Conservation (phyloP, 2,113 vertebrate species). For the Picathartes gymnocephalus region DNA sequence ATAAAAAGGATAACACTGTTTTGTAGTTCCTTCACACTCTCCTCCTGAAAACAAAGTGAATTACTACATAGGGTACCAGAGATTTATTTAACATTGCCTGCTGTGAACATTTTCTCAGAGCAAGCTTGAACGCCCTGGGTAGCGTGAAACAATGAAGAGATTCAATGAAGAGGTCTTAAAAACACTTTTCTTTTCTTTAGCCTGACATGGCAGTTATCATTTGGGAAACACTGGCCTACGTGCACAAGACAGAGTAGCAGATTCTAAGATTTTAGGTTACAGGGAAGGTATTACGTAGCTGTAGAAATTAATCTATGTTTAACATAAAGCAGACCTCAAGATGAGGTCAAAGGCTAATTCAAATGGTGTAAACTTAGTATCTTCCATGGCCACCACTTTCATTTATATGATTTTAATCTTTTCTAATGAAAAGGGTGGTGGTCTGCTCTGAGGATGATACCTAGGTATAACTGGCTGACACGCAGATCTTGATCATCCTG, state of each 20-base stretch:
- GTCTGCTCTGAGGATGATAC: not conserved
- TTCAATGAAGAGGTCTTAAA: not conserved
- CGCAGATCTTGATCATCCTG: slow-evolving; percentile 24
- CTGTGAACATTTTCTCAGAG: not conserved
- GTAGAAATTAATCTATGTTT: not conserved
- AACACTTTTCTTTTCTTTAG: not conserved
- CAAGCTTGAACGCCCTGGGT: not conserved
- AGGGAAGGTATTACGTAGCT: not conserved
- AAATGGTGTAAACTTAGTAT: not conserved
- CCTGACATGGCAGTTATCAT: not conserved
- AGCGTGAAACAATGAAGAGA: not conserved
- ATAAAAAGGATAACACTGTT: not conserved
- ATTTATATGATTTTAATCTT: slow-evolving; percentile 4
- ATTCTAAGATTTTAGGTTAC: not conserved
- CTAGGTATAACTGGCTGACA: slow-evolving; percentile 19
- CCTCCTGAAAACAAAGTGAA: not conserved
- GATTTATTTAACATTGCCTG: not conserved
- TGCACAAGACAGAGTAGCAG: not conserved
- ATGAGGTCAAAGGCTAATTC: not conserved
- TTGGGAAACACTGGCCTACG: not conserved
- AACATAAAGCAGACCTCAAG: not conserved
- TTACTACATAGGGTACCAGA: not conserved
- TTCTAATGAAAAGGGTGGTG: slow-evolving; percentile 35
- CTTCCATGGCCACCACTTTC: not conserved
- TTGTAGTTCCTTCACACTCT: not conserved